phyloP scores from a whole-genome alignment of 2,797 vertebrate species.

The Fistularia tabacaria region DNA sequence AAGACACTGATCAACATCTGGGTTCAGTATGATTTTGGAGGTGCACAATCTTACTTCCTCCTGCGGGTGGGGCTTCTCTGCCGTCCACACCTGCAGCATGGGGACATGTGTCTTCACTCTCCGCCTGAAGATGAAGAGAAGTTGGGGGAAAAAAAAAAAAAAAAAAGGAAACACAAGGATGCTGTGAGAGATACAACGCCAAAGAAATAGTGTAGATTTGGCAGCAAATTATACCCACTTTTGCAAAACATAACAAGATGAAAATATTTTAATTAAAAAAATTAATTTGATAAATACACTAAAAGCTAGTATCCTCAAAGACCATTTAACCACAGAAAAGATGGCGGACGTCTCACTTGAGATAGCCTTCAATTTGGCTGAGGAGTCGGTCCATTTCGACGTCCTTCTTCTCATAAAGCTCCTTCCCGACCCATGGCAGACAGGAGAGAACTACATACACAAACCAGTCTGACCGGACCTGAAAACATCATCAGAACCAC shows the following conservation, averaged over 20 bases:
- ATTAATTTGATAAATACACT: background rate
- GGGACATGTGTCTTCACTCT: constrained; percentile 90
- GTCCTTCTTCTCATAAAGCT: constrained; percentile 97
- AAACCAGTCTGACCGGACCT: constrained; percentile 98
- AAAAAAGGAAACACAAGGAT: too few relatives aligned
- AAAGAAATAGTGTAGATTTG: too few relatives aligned
- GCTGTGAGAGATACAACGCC: background rate
- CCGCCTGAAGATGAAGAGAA: constrained; percentile 69
- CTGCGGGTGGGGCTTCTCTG: constrained; percentile 94
- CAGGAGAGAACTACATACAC: constrained; percentile 90
- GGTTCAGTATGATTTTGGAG: too few relatives aligned
- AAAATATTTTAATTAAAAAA: background rate
- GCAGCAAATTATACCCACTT: too few relatives aligned
- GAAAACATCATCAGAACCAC: background rate
- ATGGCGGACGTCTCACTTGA: constrained; percentile 81
- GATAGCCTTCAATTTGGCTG: constrained; percentile 89
- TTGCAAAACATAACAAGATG: too few relatives aligned
- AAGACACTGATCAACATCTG: too few relatives aligned
- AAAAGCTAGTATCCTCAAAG: background rate
- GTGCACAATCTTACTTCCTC: constrained; percentile 82
- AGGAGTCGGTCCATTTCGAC: constrained; percentile 96
- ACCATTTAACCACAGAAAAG: background rate
- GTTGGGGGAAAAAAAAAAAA: background rate
- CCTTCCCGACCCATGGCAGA: constrained; percentile 97
- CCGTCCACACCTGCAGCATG: constrained; percentile 95